Evolutionary conservation across 2,113 vertebrate species (phyloP).

Genomic region (Lophochroa leadbeateri): DNA sequence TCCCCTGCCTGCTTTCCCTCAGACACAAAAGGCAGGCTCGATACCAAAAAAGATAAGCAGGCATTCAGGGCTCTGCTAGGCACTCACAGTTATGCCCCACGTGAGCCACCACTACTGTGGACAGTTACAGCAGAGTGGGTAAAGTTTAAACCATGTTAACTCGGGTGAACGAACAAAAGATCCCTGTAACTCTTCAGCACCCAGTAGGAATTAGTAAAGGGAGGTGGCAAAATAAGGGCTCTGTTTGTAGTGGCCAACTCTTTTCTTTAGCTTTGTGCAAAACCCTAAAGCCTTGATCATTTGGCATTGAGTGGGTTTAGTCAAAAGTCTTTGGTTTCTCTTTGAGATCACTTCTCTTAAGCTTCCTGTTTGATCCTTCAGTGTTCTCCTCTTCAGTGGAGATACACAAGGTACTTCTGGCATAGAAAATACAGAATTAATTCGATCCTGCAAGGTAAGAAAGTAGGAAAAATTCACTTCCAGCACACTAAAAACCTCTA

Average conservation of each 20-base stretch:
- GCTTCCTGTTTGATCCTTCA: slow-evolving; percentile 24
- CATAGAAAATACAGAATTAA: neutral
- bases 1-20: slow-evolving; percentile 22
- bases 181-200: neutral
- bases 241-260: neutral
- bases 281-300: slow-evolving; percentile 18
- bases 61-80: slow-evolving; percentile 9
- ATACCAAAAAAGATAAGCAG: slow-evolving; percentile 19
- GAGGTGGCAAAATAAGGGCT: neutral
- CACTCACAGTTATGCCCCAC: neutral
- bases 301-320: neutral
- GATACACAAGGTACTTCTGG: neutral
- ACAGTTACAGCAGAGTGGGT: neutral
- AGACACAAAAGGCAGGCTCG: slow-evolving; percentile 58
- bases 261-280: neutral
- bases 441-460: neutral
- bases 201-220: neutral
- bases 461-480: neutral
- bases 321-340: slow-evolving; percentile 42
- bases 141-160: neutral
- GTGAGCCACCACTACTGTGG: neutral
- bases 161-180: neutral
- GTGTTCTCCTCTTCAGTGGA: neutral
- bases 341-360: slow-evolving; percentile 9
- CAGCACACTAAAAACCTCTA: neutral